Evolutionary conservation across 2,113 vertebrate genomes (phyloP).

Genomic region (Corvus hawaiiensis): DNA sequence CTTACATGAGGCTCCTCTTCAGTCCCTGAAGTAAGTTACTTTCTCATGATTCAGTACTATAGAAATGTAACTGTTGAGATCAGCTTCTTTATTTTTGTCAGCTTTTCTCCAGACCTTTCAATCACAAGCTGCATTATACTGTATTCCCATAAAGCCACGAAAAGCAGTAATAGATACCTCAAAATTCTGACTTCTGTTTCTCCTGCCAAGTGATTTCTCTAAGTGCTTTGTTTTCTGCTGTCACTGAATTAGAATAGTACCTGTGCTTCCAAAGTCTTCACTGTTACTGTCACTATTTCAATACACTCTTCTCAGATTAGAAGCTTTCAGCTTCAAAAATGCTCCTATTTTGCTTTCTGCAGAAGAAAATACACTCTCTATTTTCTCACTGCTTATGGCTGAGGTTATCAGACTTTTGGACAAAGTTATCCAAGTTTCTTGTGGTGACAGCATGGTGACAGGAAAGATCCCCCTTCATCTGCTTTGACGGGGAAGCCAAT

Average conservation of each 20-base stretch:
- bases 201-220: neutral
- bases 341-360: neutral
- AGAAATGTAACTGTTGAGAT: conserved; percentile 57
- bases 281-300: neutral
- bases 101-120: conserved; percentile 49
- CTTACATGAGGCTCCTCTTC: neutral
- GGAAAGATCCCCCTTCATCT: neutral
- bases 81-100: conserved; percentile 57
- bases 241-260: neutral
- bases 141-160: conserved; percentile 2
- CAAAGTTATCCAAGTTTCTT: neutral
- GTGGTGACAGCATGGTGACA: neutral
- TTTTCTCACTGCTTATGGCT: neutral
- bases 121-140: conserved; percentile 16
- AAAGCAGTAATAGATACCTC: conserved; percentile 38
- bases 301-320: neutral
- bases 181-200: conserved; percentile 9
- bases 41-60: conserved; percentile 51
- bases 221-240: conserved; percentile 26
- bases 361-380: neutral
- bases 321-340: neutral
- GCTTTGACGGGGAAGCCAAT: neutral
- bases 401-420: neutral
- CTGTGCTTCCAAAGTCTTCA: neutral
- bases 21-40: conserved; percentile 37